Conservation (phyloP, 1,140 invertebrate genomes). For the Megathymus violae region DNA sequence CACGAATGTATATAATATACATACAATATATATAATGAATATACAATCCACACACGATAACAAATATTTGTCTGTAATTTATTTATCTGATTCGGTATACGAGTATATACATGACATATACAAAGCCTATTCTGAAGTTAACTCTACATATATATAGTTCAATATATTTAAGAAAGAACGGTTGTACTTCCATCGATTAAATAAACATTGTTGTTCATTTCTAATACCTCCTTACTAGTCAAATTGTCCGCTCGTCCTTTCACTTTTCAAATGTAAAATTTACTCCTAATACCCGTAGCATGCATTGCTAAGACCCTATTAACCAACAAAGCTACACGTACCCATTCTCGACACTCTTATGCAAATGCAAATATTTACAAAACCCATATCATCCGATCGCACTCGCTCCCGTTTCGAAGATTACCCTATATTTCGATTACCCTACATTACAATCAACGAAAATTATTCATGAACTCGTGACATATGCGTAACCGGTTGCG, state of each 20-base stretch:
- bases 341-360: slow-evolving; percentile 32
- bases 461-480: slow-evolving; percentile 42
- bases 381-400: slow-evolving; percentile 27
- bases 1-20: too few relatives aligned
- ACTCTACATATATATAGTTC: too few relatives aligned
- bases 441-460: slow-evolving; percentile 36
- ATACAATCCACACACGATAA: too few relatives aligned
- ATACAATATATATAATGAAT: too few relatives aligned
- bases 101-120: too few relatives aligned
- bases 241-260: neutral
- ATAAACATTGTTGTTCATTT: too few relatives aligned
- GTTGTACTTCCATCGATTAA: too few relatives aligned
- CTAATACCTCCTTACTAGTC: too few relatives aligned
- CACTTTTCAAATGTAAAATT: slow-evolving; percentile 4
- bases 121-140: too few relatives aligned
- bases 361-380: slow-evolving; percentile 23
- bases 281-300: slow-evolving; percentile 1
- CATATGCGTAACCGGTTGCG: slow-evolving; percentile 47
- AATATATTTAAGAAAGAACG: too few relatives aligned
- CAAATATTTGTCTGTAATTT: too few relatives aligned
- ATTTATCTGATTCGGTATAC: too few relatives aligned
- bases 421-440: slow-evolving; percentile 41
- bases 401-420: slow-evolving; percentile 41
- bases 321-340: slow-evolving; percentile 14
- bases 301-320: neutral